These are phyloP conservation scores for Pomatorhinus ruficollis DNA, from an alignment of 2,113 vertebrate genomes.

Conservation along the genomic window DNA sequence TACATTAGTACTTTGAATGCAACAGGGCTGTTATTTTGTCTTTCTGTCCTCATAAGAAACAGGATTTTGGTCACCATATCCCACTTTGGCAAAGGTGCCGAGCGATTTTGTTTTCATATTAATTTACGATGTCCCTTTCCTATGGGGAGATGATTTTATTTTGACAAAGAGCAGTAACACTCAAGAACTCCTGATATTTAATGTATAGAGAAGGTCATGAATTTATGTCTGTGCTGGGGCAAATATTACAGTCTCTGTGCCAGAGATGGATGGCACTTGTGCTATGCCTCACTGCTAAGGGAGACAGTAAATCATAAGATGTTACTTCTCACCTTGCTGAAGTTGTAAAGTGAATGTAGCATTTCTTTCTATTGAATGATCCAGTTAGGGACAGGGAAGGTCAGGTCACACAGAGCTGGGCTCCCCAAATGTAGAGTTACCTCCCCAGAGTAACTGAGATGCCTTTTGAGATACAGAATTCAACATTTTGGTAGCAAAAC, in stretches of 20 bases:
- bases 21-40: not conserved
- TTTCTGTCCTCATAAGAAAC: not conserved
- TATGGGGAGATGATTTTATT: constrained; percentile 1
- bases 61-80: not conserved
- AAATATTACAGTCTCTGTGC: not conserved
- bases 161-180: constrained; percentile 9
- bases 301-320: constrained; percentile 21
- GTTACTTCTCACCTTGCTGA: constrained; percentile 36
- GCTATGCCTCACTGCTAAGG: not conserved
- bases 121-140: not conserved
- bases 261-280: not conserved
- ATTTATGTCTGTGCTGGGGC: not conserved
- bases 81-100: not conserved
- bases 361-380: constrained; percentile 15
- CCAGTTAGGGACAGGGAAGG: constrained; percentile 2
- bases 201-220: constrained; percentile 28
- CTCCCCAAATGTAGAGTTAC: not conserved
- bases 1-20: not conserved
- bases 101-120: not conserved
- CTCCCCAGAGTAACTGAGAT: not conserved
- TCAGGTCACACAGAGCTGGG: not conserved
- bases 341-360: not conserved
- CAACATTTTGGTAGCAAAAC: not conserved
- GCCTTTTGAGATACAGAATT: not conserved
- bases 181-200: not conserved